Evolutionary conservation across 2,888 invertebrate genomes (phyloP).

Genomic region (Rutpela maculata): DNA sequence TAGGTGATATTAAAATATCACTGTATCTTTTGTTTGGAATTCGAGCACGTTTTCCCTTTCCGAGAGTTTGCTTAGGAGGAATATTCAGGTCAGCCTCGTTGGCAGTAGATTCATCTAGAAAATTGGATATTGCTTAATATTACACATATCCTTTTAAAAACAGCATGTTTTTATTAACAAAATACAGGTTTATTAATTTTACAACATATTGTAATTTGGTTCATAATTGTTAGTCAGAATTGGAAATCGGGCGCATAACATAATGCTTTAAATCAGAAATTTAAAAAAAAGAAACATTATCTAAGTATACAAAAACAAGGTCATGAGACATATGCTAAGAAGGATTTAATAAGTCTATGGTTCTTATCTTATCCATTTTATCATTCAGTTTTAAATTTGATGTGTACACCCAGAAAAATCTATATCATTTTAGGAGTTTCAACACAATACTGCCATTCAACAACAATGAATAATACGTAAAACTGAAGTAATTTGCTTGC

Average conservation of each 20-base stretch:
- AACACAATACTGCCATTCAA: too few species aligned
- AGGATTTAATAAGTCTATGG: not conserved
- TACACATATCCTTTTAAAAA: not conserved
- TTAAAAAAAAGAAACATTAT: conserved; percentile 1
- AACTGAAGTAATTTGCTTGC: too few species aligned
- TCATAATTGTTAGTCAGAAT: not conserved
- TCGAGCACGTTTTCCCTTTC: conserved; percentile 72
- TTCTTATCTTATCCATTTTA: conserved; percentile 29
- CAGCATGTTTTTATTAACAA: not conserved
- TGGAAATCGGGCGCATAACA: not conserved
- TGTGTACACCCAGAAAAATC: too few species aligned
- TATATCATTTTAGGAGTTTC: too few species aligned
- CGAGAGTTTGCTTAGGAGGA: conserved; percentile 54
- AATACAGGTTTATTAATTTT: not conserved
- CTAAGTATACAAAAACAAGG: conserved; percentile 10
- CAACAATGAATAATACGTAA: too few species aligned
- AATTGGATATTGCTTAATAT: conserved; percentile 18
- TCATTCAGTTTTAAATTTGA: conserved; percentile 14
- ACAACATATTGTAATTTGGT: not conserved
- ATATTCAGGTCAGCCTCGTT: conserved; percentile 47
- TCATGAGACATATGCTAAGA: not conserved
- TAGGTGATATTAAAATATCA: conserved; percentile 66
- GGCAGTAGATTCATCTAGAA: conserved; percentile 48
- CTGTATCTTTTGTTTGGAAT: conserved; percentile 73
- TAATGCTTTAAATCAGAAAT: not conserved